Base-by-base conservation (phyloP, 1,140 invertebrate genomes). In the Sminthurinus signatus region DNA sequence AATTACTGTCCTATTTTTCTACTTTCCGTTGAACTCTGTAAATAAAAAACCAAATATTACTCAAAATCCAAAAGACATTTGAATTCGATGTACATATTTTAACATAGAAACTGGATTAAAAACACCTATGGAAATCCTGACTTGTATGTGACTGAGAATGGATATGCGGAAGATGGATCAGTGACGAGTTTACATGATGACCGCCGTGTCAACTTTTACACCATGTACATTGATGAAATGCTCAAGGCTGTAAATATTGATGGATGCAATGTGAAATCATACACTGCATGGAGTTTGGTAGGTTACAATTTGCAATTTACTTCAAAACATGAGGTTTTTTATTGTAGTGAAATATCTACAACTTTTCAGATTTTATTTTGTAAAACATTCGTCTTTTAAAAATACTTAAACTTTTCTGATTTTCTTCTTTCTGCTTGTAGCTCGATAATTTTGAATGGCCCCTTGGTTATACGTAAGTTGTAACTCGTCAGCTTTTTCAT, bases 401-500 rank as follows among this genome's bases (percentile, higher is more conserved):
- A n/a, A n/a, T n/a, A n/a, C n/a, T n/a, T n/a, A n/a, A n/a, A n/a
- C n/a, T n/a, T n/a, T n/a, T n/a, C n/a, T n/a, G n/a, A n/a, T n/a
- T n/a, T n/a, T n/a, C n/a, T n/a, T n/a, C n/a, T n/a, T n/a, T n/a
- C n/a, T n/a, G n/a, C n/a, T n/a, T n/a, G n/a, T n/a, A n/a, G 0
- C 55, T 69, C 1, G 64, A 69, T 28, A 90, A 88, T 75, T 89
- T 89, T 73, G 88, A 91, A 76, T 91, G 88, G 88, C 74, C 75
- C 1, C 73, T 23, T 28, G 54, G 43, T n/a, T 71, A 66, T 14
- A 31, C 15, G 62, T 65, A 44, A 70, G 67, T 52, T 28, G 15
- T 23, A 5, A 19, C 23, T 12, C 51, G 12, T 10, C 19, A 17
- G 19, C 5, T 14, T 50, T n/a, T 50, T 50, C 23, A n/a, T 50